Base-by-base conservation (phyloP, 2,888 invertebrate genomes). In the Hecatera dysodea region DNA sequence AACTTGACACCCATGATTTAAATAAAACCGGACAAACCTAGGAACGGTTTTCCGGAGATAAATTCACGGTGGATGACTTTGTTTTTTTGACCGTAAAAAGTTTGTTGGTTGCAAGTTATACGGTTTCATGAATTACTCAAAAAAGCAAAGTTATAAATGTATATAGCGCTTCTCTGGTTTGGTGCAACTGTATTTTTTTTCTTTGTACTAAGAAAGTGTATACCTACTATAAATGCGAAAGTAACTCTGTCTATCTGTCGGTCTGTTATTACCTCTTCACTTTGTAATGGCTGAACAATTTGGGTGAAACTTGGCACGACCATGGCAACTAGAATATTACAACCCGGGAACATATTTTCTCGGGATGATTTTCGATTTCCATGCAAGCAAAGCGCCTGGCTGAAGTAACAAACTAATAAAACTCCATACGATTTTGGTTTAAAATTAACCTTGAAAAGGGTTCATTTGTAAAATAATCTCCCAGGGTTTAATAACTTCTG, bases 1-100 rank as follows among this genome's bases (percentile, higher is more conserved):
- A 78, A 74, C 68, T 75, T 78, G 75, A 80, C 67, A 69, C 70
- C 62, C 48, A 73, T 64, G 59, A 69, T 67, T 80, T 79, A 46
- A 66, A 73, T 81, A 79, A 79, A 71, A 61, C 42, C 33, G 46
- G 29, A 11, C 53, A 48, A 71, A 71, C 67, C 57, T 66, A 65
- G 65, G 36, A 55, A 75, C 44, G 22, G 39, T 80, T 82, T 67
- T 63, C 24, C 56, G 46, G 36, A 55, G 29, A 70, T 67, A 57
- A 62, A 67, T 80, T 68, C 12, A 69, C 65, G 63, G 75, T 64
- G 36, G 52, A 46, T 61, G 46, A 39, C 12, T 56, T 11, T 39
- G 19, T 36, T 63, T 81, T 78, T 70, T 68, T 64, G 42, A 27
- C 29, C 24, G 46, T 27, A 62, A 71, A 72, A 69, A 57, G 44